These are phyloP conservation scores for Anhinga anhinga DNA, from an alignment of 2,113 vertebrate genomes.

Conservation along the genomic window DNA sequence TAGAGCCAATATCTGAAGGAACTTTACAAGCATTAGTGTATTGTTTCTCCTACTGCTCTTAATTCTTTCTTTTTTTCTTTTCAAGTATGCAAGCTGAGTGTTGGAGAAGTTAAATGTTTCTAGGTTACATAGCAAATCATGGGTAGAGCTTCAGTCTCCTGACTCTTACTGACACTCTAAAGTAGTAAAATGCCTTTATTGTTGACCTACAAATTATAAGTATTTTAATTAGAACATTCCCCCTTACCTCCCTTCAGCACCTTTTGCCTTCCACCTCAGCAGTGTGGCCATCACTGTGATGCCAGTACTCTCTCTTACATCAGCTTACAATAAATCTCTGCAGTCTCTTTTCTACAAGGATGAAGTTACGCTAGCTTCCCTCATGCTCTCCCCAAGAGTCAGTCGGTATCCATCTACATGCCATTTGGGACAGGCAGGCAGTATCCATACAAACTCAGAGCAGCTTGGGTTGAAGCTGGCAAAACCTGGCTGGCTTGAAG, in stretches of 20 bases:
- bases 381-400: rapidly evolving
- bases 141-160: neutral
- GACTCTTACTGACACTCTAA: neutral
- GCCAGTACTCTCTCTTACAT: neutral
- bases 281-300: neutral
- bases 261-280: neutral
- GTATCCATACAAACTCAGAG: neutral
- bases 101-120: neutral
- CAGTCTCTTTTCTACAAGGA: neutral
- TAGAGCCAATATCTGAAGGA: conserved; percentile 21
- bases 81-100: neutral
- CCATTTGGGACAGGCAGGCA: neutral
- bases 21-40: conserved; percentile 18
- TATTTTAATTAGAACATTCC: neutral
- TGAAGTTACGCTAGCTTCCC: neutral
- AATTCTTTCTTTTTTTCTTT: conserved; percentile 3
- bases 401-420: neutral
- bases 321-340: neutral
- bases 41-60: conserved; percentile 22
- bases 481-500: neutral
- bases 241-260: neutral
- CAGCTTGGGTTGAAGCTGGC: neutral
- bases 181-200: neutral
- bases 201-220: neutral
- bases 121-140: neutral